phyloP scores from a whole-genome alignment of 1,140 invertebrate genomes.

The Heterodera schachtii region DNA sequence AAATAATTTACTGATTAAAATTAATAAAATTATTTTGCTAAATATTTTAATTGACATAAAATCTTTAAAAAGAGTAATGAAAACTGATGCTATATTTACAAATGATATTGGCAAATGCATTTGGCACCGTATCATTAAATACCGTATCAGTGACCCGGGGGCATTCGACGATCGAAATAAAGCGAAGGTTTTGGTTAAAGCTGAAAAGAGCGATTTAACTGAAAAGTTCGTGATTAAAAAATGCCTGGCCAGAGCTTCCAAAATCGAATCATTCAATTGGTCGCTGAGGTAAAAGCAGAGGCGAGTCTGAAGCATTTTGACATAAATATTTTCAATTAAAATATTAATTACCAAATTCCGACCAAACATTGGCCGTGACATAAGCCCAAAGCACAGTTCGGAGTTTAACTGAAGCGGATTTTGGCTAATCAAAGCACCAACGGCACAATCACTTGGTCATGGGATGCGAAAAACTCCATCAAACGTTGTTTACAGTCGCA shows the following conservation, averaged over 20 bases:
- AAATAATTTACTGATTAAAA: too few relatives aligned
- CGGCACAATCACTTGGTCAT: conserved; percentile 53
- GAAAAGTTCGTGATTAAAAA: neutral
- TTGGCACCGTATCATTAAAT: neutral
- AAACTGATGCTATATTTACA: too few relatives aligned
- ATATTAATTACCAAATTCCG: conserved; percentile 19
- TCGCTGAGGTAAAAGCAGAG: conserved; percentile 62
- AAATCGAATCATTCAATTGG: conserved; percentile 54
- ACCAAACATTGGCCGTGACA: conserved; percentile 45
- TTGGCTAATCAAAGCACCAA: conserved; percentile 10
- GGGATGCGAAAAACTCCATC: conserved; percentile 62
- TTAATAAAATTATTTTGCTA: too few relatives aligned
- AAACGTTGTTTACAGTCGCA: conserved; percentile 58
- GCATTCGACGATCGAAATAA: conserved; percentile 60
- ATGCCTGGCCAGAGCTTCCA: conserved; percentile 43
- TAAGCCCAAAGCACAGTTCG: conserved; percentile 36
- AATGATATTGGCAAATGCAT: too few relatives aligned
- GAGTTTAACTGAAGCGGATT: conserved; percentile 35
- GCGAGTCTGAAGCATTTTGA: conserved; percentile 39
- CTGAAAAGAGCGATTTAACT: neutral
- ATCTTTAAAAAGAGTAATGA: too few relatives aligned
- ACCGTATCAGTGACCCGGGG: conserved; percentile 56
- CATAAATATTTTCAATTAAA: conserved; percentile 21
- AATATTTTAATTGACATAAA: too few relatives aligned
- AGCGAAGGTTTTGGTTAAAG: conserved; percentile 43